A percentile compares a stretch with the other conserved stretches of the same genome.
Evolutionary conservation across 2,113 vertebrate genomes (phyloP).

Genomic region (Taxidea taxus): DNA sequence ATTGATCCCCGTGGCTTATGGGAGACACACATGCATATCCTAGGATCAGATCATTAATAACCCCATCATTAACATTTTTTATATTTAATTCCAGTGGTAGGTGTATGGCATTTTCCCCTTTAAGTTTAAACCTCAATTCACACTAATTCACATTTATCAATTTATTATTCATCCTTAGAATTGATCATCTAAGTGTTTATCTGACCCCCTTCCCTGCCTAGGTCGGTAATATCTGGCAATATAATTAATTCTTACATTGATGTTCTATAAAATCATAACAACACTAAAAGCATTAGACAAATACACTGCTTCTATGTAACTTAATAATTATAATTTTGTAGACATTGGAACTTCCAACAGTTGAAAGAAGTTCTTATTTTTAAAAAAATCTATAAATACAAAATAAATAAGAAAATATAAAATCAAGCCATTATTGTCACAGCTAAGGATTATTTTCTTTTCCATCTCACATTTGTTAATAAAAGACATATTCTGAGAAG

Average conservation of each 20-base stretch:
- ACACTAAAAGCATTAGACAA: background rate
- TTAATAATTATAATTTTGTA: background rate
- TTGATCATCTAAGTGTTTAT: conserved; percentile 25
- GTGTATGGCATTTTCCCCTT: background rate
- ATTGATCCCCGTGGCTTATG: background rate
- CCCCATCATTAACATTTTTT: background rate
- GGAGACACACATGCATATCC: background rate
- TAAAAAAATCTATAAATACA: background rate
- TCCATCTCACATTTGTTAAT: background rate
- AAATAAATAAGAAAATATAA: conserved; percentile 3
- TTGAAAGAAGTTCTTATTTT: background rate
- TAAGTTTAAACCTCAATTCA: background rate
- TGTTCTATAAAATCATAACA: background rate
- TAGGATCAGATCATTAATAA: background rate
- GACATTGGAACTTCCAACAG: background rate
- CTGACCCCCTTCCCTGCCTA: background rate
- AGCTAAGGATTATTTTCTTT: background rate
- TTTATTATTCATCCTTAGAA: conserved; percentile 7
- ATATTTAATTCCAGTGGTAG: background rate
- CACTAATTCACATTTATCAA: background rate
- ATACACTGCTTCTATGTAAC: background rate
- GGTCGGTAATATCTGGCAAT: background rate
- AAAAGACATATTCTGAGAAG: background rate
- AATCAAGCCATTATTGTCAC: background rate
- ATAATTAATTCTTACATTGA: conserved; percentile 8